These are phyloP conservation scores for Antrozous pallidus DNA, from an alignment of 2,797 vertebrate species.

Conservation along the genomic window DNA sequence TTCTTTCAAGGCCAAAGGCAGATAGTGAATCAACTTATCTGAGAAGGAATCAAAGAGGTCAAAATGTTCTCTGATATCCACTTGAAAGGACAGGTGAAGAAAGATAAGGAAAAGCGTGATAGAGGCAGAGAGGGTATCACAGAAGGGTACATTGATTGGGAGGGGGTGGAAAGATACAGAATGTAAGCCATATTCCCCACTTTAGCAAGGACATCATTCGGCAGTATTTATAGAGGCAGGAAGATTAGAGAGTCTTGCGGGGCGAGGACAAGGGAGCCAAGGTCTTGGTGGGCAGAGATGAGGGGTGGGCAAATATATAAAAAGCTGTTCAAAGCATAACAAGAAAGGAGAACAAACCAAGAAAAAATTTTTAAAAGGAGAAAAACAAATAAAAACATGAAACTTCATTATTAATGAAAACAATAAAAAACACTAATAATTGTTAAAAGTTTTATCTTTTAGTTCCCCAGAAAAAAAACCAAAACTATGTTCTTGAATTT, in stretches of 20 bases:
- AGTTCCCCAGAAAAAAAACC: neutral
- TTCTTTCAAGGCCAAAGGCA: constrained; percentile 7
- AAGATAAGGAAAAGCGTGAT: neutral
- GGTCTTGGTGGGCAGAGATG: neutral
- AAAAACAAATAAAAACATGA: neutral
- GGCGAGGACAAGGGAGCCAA: neutral
- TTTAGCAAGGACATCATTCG: neutral
- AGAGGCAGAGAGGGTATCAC: neutral
- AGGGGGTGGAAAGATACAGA: neutral
- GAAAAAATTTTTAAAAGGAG: neutral
- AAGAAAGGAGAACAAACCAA: neutral
- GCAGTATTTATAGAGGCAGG: neutral
- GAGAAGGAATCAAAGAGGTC: neutral
- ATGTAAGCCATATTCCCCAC: neutral
- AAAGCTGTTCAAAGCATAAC: neutral
- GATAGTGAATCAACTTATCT: neutral
- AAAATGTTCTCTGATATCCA: neutral
- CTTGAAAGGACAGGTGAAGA: neutral
- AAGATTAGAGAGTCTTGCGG: neutral
- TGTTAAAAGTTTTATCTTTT: neutral
- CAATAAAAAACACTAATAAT: neutral
- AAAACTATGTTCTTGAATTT: constrained; percentile 19
- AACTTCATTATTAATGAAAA: neutral
- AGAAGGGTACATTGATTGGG: neutral
- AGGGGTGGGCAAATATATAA: neutral